Base-by-base conservation (phyloP, 2,113 vertebrate genomes). In the Nycticebus coucang region DNA sequence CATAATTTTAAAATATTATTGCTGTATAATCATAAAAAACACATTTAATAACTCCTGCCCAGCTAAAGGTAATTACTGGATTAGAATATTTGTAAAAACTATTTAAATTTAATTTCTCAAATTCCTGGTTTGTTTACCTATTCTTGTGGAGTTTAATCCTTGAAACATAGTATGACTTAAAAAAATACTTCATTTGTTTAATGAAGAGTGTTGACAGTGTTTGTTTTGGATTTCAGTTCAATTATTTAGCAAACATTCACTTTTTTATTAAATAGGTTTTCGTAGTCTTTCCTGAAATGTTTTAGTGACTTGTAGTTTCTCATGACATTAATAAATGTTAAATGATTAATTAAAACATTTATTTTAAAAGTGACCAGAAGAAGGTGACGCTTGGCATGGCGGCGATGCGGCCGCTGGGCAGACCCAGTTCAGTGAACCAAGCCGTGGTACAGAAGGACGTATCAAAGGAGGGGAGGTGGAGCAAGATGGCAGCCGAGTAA, bases 301-400 rank as follows among this genome's bases (percentile, higher is more conserved):
- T 83, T 77, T 92, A 60, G 17, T 84, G 71, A 96, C 97, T 94
- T 97, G 90, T 84, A 94, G 10, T 96, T 84, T 79, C 69, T 97
- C 75, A 89, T 69, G 85, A 86, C 57, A 83, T 82, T 96, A 96
- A 93, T 83, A 92, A 96, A 94, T 66, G 64, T 64, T 87, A 93
- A 96, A 69, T 75, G 69, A 92, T 96, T 89, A 92, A 95, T 85
- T 89, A 74, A 95, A 89, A 83, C 41, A 50, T 89, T 97, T 94
- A 75, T 95, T 95, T 89, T 60, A 41, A 83, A 93, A 77, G 74
- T 90, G 45, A 69, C n/a, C 71, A 94, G 59, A 94, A 33, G 5
- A 83, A 84, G n/a, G n/a, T n/a, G n/a, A n/a, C n/a, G n/a, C n/a
- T n/a, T n/a, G n/a, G n/a, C n/a, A n/a, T n/a, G n/a, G n/a, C n/a